Percentiles rank a stretch among this genome's conserved stretches.
Conservation (phyloP, 2,113 vertebrate genomes). For the Lamprologus callipterus region DNA sequence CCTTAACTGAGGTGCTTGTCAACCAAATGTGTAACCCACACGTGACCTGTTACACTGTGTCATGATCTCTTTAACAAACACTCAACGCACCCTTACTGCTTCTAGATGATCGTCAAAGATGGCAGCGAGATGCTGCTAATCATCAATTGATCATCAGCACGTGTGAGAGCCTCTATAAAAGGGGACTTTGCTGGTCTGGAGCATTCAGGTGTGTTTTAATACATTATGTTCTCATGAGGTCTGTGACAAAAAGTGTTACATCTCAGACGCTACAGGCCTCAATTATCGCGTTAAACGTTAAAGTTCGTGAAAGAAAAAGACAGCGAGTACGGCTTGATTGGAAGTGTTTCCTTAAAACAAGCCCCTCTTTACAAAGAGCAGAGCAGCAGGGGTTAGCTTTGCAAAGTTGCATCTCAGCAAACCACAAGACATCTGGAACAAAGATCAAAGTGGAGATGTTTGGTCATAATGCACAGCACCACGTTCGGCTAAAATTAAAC, state of each 20-base stretch:
- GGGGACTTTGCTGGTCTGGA: fast-evolving
- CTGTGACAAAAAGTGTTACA: neutral
- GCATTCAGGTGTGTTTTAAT: neutral
- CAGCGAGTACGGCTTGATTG: fast-evolving
- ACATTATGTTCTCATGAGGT: neutral
- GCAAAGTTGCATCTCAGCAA: neutral
- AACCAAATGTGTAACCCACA: neutral
- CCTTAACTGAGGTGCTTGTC: neutral
- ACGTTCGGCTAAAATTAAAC: neutral
- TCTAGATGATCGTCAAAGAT: fast-evolving
- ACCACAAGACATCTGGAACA: neutral
- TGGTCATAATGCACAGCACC: neutral
- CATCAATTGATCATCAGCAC: neutral
- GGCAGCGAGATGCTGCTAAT: neutral
- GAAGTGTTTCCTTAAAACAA: neutral
- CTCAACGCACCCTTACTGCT: neutral
- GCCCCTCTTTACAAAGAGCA: neutral
- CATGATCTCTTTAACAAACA: neutral
- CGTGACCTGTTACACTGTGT: neutral
- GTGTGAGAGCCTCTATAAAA: fast-evolving
- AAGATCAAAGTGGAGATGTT: neutral
- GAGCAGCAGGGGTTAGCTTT: neutral
- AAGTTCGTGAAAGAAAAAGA: neutral
- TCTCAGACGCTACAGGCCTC: neutral
- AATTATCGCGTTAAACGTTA: fast-evolving